A percentile compares a stretch with the other conserved stretches of the same genome.
These are phyloP conservation scores for Quadriops clusia DNA, from an alignment of 2,888 invertebrate species.

Conservation along the genomic window DNA sequence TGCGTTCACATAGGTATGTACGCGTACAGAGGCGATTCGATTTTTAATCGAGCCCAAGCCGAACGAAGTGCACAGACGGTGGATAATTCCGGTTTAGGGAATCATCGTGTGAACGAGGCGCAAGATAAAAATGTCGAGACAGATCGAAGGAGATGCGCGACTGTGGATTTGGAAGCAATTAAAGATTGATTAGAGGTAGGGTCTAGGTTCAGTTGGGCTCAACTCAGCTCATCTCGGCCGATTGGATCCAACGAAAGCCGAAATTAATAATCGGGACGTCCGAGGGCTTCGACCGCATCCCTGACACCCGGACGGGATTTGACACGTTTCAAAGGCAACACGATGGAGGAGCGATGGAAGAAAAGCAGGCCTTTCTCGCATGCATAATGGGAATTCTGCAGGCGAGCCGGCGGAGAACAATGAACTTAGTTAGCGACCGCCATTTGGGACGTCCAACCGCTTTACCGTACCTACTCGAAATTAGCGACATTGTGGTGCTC, in stretches of 20 bases:
- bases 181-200: conserved; percentile 31
- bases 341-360: conserved; percentile 6
- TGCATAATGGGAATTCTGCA: too few relatives aligned
- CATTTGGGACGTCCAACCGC: conserved; percentile 42
- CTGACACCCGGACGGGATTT: too few relatives aligned
- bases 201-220: conserved; percentile 13
- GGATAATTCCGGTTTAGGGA: too few relatives aligned
- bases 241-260: too few relatives aligned
- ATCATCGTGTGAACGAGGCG: conserved; percentile 1
- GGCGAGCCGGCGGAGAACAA: conserved; percentile 34
- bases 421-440: conserved; percentile 43
- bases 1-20: too few relatives aligned
- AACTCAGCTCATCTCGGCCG: too few relatives aligned
- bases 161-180: conserved; percentile 24
- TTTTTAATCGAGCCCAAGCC: too few relatives aligned
- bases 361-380: too few relatives aligned
- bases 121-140: conserved; percentile 12
- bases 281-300: too few relatives aligned
- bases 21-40: too few relatives aligned
- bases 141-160: conserved; percentile 12
- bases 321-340: conserved; percentile 11
- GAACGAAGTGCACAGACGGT: too few relatives aligned
- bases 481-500: conserved; percentile 30
- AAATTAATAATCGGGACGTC: too few relatives aligned
- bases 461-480: conserved; percentile 37